These are phyloP conservation scores for Ibycter americanus DNA, from an alignment of 2,797 vertebrate genomes.

Conservation along the genomic window DNA sequence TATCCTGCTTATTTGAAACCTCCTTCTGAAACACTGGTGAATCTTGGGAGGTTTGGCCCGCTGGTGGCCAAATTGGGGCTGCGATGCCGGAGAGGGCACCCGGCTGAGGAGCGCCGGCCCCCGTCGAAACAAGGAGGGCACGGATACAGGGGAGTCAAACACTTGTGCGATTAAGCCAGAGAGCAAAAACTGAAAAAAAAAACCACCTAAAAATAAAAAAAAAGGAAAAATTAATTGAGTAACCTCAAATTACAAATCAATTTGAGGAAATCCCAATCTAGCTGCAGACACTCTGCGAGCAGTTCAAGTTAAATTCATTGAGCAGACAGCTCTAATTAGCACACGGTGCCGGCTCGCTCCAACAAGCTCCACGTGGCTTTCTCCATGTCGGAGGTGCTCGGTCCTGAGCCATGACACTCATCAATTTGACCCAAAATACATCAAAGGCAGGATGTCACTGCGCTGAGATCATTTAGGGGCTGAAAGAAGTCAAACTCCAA, in stretches of 20 bases:
- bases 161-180: background rate
- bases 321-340: conserved; percentile 61
- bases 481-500: background rate
- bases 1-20: conserved; percentile 22
- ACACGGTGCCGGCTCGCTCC: background rate
- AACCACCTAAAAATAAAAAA: too few relatives aligned
- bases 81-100: background rate
- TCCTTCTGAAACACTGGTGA: background rate
- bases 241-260: conserved; percentile 72
- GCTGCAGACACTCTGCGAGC: background rate
- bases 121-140: background rate
- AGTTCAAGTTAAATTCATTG: conserved; percentile 23
- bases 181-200: background rate
- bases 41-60: background rate
- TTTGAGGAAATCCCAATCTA: conserved; percentile 66
- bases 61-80: background rate
- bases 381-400: background rate
- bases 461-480: background rate
- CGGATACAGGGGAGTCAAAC: background rate
- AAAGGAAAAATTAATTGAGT: conserved; percentile 56
- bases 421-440: conserved; percentile 26
- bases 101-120: fast-evolving
- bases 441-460: background rate
- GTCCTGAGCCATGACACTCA: background rate
- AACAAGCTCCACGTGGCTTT: background rate